Conservation (phyloP, 1,140 invertebrate genomes). For the Telenomus remus region DNA sequence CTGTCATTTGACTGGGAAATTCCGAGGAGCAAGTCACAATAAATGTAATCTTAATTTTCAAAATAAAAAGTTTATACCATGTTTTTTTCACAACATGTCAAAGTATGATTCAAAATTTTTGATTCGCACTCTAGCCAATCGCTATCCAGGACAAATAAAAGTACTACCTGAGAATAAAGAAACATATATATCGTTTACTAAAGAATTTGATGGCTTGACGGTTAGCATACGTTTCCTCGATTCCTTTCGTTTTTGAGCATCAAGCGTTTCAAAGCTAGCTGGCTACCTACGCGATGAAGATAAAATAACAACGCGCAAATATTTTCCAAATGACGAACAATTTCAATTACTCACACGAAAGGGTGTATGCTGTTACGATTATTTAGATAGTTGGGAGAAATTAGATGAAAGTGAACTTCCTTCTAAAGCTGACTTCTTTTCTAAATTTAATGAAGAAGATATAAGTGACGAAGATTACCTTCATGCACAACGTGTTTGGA, state of each 20-base stretch:
- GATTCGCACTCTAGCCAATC: too few species aligned
- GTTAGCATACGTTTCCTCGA: constrained; percentile 11
- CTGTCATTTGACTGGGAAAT: constrained; percentile 63
- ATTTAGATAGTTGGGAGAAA: neutral
- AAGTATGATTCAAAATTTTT: too few species aligned
- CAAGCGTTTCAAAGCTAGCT: constrained; percentile 50
- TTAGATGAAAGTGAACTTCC: neutral
- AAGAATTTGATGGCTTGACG: constrained; percentile 25
- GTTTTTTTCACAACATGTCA: too few species aligned
- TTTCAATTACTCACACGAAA: neutral
- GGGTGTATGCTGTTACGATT: neutral
- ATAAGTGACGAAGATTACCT: neutral
- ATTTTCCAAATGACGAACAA: neutral
- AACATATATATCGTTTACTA: constrained; percentile 31
- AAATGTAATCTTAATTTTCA: too few species aligned
- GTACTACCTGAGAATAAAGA: constrained; percentile 38
- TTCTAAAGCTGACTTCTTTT: neutral
- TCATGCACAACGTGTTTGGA: neutral
- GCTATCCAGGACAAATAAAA: too few species aligned
- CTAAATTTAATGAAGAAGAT: neutral
- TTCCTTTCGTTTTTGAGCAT: constrained; percentile 29
- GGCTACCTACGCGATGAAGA: constrained; percentile 12
- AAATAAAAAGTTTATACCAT: too few species aligned
- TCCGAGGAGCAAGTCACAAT: constrained; percentile 61
- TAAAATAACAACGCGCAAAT: neutral